A percentile compares a stretch with the other conserved stretches of the same genome.
These are phyloP conservation scores for Yponomeuta sedellus DNA, from an alignment of 2,888 invertebrate genomes.

Conservation along the genomic window DNA sequence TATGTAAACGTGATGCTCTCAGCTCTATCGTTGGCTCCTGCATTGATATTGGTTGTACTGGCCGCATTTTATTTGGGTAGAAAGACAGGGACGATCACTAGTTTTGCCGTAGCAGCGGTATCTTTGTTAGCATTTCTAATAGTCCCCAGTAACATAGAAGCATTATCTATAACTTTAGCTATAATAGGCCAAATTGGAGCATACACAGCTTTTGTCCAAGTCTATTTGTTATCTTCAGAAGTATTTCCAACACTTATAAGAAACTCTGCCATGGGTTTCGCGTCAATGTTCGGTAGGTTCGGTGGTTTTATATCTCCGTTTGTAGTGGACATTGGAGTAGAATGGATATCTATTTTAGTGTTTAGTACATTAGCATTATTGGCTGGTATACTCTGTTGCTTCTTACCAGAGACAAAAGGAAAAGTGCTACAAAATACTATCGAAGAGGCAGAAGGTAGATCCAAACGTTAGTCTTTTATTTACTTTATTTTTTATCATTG, in stretches of 20 bases:
- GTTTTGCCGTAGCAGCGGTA: slow-evolving; percentile 77
- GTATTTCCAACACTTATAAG: slow-evolving; percentile 92
- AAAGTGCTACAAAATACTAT: slow-evolving; percentile 57
- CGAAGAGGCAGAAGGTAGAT: slow-evolving; percentile 41
- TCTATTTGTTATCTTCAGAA: slow-evolving; percentile 91
- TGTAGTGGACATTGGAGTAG: slow-evolving; percentile 78
- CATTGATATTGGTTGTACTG: slow-evolving; percentile 78
- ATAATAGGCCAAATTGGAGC: slow-evolving; percentile 86
- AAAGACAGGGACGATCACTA: slow-evolving; percentile 77
- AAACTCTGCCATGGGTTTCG: slow-evolving; percentile 90
- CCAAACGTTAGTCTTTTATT: not conserved
- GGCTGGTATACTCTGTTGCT: slow-evolving; percentile 50
- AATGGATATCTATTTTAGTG: slow-evolving; percentile 57
- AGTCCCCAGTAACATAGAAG: slow-evolving; percentile 55
- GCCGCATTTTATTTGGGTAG: slow-evolving; percentile 81
- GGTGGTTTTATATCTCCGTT: slow-evolving; percentile 92
- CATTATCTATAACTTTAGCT: slow-evolving; percentile 75
- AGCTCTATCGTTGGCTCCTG: slow-evolving; percentile 77
- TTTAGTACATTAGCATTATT: slow-evolving; percentile 50
- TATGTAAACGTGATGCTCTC: slow-evolving; percentile 89
- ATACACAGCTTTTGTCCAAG: slow-evolving; percentile 89
- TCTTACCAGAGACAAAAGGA: slow-evolving; percentile 60
- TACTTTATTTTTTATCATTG: no score
- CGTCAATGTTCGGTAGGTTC: slow-evolving; percentile 90
- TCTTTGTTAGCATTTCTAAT: slow-evolving; percentile 78